These are phyloP conservation scores for Caenorhabditis sp. DNA, from an alignment of 2,888 invertebrate genomes.

Conservation along the genomic window DNA sequence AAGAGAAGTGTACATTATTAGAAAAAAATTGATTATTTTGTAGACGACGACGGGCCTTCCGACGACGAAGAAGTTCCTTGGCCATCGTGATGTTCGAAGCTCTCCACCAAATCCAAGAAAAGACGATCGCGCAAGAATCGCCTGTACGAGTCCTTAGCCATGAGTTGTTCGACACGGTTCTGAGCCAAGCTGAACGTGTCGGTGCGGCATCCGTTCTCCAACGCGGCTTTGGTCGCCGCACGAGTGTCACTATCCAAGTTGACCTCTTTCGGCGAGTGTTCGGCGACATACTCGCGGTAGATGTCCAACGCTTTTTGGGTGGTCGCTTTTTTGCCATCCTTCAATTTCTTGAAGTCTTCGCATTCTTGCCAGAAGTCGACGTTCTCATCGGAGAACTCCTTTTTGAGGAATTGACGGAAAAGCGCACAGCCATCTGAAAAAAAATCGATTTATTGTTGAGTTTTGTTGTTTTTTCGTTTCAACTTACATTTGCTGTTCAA, in stretches of 20 bases:
- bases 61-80: background rate
- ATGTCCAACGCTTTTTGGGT: conserved; percentile 61
- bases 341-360: conserved; percentile 69
- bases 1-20: background rate
- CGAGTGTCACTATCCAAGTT: conserved; percentile 67
- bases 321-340: conserved; percentile 59
- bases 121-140: conserved; percentile 54
- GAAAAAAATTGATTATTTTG: background rate
- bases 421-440: conserved; percentile 62
- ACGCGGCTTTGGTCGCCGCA: conserved; percentile 61
- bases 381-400: conserved; percentile 65
- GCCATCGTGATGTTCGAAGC: conserved; percentile 18
- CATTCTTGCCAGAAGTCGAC: conserved; percentile 66
- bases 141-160: conserved; percentile 66
- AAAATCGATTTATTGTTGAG: background rate
- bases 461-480: conserved; percentile 4
- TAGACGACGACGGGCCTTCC: background rate
- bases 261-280: conserved; percentile 62
- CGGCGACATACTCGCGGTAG: conserved; percentile 57
- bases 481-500: conserved; percentile 64
- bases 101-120: conserved; percentile 49
- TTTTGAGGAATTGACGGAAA: conserved; percentile 63
- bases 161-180: conserved; percentile 62
- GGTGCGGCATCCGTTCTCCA: conserved; percentile 54
- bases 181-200: conserved; percentile 67